These are phyloP conservation scores for Bagarius yarrelli DNA, from an alignment of 2,113 vertebrate species.

Conservation along the genomic window DNA sequence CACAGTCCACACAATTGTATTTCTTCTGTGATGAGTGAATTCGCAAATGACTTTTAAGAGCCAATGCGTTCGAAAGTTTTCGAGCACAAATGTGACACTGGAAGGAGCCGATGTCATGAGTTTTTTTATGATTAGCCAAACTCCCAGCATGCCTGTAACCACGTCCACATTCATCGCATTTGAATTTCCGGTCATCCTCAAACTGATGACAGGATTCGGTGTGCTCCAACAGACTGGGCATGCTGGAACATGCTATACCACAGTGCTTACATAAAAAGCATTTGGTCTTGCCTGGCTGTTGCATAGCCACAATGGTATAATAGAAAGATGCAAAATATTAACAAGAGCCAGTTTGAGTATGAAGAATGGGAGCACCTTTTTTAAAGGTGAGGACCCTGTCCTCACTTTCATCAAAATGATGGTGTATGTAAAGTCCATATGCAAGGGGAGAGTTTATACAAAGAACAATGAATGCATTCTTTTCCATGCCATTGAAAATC, in stretches of 20 bases:
- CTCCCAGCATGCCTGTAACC: conserved; percentile 85
- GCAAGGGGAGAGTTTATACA: conserved; percentile 38
- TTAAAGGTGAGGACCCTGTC: conserved; percentile 49
- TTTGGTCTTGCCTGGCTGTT: conserved; percentile 60
- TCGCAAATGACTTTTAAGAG: conserved; percentile 74
- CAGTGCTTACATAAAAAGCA: conserved; percentile 69
- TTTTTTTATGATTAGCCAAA: conserved; percentile 81
- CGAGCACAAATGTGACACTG: conserved; percentile 75
- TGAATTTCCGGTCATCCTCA: conserved; percentile 76
- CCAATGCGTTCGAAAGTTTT: conserved; percentile 72
- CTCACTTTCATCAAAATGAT: conserved; percentile 33
- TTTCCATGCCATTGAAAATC: conserved; percentile 40
- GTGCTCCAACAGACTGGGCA: conserved; percentile 67
- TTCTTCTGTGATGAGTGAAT: conserved; percentile 72
- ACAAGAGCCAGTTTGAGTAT: conserved; percentile 47
- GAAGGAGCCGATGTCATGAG: conserved; percentile 80
- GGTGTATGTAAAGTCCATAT: conserved; percentile 41
- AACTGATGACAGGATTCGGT: conserved; percentile 59
- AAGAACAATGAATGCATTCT: conserved; percentile 32
- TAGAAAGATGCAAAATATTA: conserved; percentile 35
- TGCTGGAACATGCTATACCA: conserved; percentile 61
- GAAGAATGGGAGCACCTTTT: conserved; percentile 56
- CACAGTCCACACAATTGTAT: conserved; percentile 68
- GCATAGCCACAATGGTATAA: conserved; percentile 60
- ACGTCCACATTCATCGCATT: conserved; percentile 81